A percentile compares a stretch with the other conserved stretches of the same genome.
Conservation (phyloP, 2,113 vertebrate genomes). For the Prionailurus viverrinus region DNA sequence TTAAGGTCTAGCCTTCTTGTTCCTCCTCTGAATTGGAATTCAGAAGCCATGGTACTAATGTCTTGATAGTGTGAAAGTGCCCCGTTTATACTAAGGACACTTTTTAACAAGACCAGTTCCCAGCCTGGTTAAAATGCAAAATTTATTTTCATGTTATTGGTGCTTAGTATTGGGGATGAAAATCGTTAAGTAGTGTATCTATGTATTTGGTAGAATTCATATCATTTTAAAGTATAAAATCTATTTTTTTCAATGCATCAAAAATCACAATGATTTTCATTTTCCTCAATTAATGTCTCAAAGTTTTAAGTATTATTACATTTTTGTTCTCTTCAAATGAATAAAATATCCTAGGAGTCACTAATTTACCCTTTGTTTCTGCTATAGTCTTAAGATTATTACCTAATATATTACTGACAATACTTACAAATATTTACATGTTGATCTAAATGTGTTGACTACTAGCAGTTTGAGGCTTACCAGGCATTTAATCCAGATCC, state of each 20-base stretch:
- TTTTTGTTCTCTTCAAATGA: constrained; percentile 38
- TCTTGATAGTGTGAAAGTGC: constrained; percentile 21
- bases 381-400: neutral
- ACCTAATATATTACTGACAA: neutral
- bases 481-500: neutral
- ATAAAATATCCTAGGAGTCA: constrained; percentile 11
- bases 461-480: constrained; percentile 11
- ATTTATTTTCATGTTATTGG: constrained; percentile 6
- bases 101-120: neutral
- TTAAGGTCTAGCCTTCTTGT: neutral
- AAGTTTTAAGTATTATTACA: constrained; percentile 38
- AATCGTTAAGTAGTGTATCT: neutral
- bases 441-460: constrained; percentile 41
- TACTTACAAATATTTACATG: neutral
- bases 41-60: neutral
- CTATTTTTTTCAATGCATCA: constrained; percentile 4
- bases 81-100: neutral
- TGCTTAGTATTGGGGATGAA: constrained; percentile 46
- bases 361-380: constrained; percentile 43
- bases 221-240: constrained; percentile 53
- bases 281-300: constrained; percentile 45
- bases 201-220: constrained; percentile 3
- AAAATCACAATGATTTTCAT: constrained; percentile 32
- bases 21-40: constrained; percentile 18
- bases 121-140: constrained; percentile 32